Conservation (phyloP, 2,113 vertebrate genomes). For the Heterocephalus glaber region DNA sequence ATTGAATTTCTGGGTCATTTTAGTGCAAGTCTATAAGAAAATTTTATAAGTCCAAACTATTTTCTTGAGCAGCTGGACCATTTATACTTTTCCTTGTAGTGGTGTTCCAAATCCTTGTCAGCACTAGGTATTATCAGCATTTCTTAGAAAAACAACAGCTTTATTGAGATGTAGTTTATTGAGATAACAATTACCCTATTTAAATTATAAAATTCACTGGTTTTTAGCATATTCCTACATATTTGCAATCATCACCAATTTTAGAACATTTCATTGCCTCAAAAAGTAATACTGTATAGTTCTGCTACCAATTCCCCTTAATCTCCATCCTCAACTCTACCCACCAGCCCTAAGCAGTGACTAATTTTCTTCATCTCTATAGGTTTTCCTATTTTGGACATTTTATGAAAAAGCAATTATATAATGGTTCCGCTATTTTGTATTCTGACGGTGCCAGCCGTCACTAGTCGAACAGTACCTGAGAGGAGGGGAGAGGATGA, state of each 20-base stretch:
- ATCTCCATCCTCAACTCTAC: neutral
- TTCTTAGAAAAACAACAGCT: neutral
- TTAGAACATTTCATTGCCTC: neutral
- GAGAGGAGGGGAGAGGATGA: too few species aligned
- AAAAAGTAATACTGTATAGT: neutral
- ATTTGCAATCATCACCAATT: neutral
- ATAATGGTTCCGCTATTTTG: neutral
- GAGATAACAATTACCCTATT: neutral
- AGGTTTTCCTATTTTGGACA: neutral
- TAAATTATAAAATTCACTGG: neutral
- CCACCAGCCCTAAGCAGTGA: neutral
- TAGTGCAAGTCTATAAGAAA: neutral
- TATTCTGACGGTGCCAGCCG: too few species aligned
- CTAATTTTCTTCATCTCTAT: neutral
- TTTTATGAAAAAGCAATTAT: neutral
- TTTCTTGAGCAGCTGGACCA: neutral
- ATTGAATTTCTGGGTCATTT: neutral
- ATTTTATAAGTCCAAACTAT: neutral
- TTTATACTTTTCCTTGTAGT: neutral
- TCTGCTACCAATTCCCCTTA: neutral
- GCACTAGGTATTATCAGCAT: neutral
- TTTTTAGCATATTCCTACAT: constrained; percentile 13
- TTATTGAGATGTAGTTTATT: neutral
- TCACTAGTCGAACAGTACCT: too few species aligned
- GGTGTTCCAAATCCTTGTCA: neutral